These are phyloP conservation scores for Scaptomyza parva DNA, from an alignment of 2,888 invertebrate genomes.

Conservation along the genomic window DNA sequence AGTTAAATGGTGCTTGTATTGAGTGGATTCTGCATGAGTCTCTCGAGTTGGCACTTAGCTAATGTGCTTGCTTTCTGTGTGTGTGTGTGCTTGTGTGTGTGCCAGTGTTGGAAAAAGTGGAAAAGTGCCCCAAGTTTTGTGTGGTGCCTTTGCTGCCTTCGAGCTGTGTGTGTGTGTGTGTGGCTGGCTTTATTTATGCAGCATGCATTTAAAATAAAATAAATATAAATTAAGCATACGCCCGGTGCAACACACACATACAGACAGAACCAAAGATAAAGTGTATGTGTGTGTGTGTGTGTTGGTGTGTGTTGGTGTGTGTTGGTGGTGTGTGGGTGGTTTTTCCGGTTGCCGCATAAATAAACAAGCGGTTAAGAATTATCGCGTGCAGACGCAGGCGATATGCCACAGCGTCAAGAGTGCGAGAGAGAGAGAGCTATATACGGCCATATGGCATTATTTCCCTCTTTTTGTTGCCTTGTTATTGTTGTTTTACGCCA, in stretches of 20 bases:
- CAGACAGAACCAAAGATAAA: conserved; percentile 16
- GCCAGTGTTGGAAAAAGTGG: conserved; percentile 13
- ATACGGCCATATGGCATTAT: conserved; percentile 47
- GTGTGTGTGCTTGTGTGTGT: conserved; percentile 1
- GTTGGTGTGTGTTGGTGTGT: conserved; percentile 15
- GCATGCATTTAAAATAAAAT: too few relatives aligned
- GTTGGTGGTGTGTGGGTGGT: conserved; percentile 39
- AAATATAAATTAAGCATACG: conserved; percentile 77
- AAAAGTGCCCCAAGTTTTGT: conserved; percentile 14
- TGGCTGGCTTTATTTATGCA: conserved; percentile 69
- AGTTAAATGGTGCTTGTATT: conserved; percentile 20
- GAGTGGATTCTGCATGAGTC: conserved; percentile 7
- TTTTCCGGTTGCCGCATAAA: conserved; percentile 73
- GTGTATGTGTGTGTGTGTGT: conserved; percentile 4
- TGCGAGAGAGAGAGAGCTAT: conserved; percentile 14
- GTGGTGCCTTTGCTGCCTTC: conserved; percentile 20
- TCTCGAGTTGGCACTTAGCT: conserved; percentile 30
- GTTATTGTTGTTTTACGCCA: conserved; percentile 6
- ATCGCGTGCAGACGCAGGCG: conserved; percentile 54
- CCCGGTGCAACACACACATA: conserved; percentile 27
- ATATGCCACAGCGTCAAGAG: conserved; percentile 39
- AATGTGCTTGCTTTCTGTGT: conserved; percentile 34
- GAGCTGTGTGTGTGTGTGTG: conserved; percentile 29
- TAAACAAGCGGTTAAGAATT: conserved; percentile 79
- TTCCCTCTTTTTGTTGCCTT: conserved; percentile 43